A percentile compares a stretch with the other conserved stretches of the same genome.
phyloP scores from a whole-genome alignment of 2,888 invertebrate species.

The Latrodectus hesperus region DNA sequence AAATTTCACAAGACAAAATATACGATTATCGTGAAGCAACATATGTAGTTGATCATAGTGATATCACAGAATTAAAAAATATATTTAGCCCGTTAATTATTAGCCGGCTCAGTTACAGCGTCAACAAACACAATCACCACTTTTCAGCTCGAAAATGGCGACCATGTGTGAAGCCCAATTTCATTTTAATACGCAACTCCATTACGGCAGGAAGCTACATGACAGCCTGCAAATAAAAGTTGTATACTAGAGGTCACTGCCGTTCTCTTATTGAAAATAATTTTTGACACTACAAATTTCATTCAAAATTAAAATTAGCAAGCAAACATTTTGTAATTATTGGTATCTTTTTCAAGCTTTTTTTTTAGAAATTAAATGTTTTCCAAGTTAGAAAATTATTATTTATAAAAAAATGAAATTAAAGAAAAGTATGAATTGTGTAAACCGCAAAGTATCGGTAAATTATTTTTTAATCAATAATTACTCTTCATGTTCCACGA shows the following conservation, averaged over 20 bases:
- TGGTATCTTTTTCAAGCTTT: too few species aligned
- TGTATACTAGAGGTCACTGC: slow-evolving; percentile 64
- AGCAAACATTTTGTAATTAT: too few species aligned
- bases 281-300: too few species aligned
- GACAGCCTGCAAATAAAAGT: slow-evolving; percentile 65
- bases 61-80: slow-evolving; percentile 63
- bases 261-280: neutral
- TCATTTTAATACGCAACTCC: slow-evolving; percentile 68
- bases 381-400: too few species aligned
- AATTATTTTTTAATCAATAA: too few species aligned
- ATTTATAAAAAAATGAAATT: too few species aligned
- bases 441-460: too few species aligned
- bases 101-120: slow-evolving; percentile 47
- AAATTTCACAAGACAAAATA: slow-evolving; percentile 60
- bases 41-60: slow-evolving; percentile 70
- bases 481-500: too few species aligned
- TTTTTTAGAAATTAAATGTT: too few species aligned
- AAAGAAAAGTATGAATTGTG: too few species aligned
- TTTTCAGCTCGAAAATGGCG: slow-evolving; percentile 68
- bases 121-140: slow-evolving; percentile 66
- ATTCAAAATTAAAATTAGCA: too few species aligned
- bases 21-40: slow-evolving; percentile 68
- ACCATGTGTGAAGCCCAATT: slow-evolving; percentile 67
- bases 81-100: slow-evolving; percentile 52
- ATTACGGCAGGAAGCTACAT: slow-evolving; percentile 68